These are phyloP conservation scores for Hydraecia micacea DNA, from an alignment of 2,888 invertebrate genomes.

Conservation along the genomic window DNA sequence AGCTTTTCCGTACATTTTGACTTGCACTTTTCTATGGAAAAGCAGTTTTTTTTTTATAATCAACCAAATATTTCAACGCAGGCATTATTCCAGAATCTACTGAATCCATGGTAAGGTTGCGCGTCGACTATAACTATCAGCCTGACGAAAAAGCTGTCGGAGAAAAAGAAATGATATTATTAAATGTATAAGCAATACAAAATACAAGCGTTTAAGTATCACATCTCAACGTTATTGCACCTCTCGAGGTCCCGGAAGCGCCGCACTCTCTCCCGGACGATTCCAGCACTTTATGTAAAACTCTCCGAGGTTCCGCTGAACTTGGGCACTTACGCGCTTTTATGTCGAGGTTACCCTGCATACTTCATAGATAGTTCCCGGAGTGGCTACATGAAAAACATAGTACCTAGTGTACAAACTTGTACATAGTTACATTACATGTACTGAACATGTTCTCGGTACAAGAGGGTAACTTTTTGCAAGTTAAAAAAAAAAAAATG, in stretches of 20 bases:
- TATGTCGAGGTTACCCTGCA: constrained; percentile 45
- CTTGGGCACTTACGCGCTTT: constrained; percentile 39
- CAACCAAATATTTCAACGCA: no score
- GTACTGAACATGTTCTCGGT: background rate
- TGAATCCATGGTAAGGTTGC: background rate
- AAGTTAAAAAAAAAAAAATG: constrained; percentile 10
- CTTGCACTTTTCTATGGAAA: no score
- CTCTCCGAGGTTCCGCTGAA: constrained; percentile 35
- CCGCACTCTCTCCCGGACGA: constrained; percentile 1
- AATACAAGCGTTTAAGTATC: constrained; percentile 7
- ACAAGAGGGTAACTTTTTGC: background rate
- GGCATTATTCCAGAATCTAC: background rate
- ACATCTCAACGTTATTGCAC: constrained; percentile 29
- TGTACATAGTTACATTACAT: background rate
- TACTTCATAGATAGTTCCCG: constrained; percentile 48
- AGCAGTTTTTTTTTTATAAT: no score
- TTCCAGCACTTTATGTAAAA: constrained; percentile 46
- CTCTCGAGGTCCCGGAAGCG: constrained; percentile 30
- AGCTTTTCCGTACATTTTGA: no score
- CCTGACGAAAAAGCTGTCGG: background rate
- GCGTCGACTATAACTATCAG: background rate
- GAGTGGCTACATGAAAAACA: constrained; percentile 36
- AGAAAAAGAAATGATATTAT: constrained; percentile 11
- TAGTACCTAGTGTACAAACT: constrained; percentile 23
- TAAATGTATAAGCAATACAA: constrained; percentile 4